phyloP scores from a whole-genome alignment of 2,797 vertebrate genomes.

The Cottoperca gobio region DNA sequence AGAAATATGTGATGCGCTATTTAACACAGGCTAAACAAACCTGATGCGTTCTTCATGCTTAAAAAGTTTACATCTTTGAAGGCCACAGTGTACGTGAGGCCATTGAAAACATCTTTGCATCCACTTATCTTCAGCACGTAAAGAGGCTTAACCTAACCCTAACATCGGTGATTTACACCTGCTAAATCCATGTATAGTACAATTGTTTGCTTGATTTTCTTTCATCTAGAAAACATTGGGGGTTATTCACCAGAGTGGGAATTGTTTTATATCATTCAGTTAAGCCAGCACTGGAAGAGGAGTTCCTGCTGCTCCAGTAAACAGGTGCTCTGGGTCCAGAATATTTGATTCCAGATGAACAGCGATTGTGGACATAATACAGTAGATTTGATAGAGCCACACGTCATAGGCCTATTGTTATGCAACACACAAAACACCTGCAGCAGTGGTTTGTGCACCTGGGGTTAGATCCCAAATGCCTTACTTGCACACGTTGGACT shows the following conservation, averaged over 20 bases:
- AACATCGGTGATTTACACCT: neutral
- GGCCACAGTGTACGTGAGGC: neutral
- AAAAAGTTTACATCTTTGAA: neutral
- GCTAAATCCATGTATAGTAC: neutral
- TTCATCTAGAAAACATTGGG: neutral
- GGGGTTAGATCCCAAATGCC: slow-evolving; percentile 19
- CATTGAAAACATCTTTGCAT: neutral
- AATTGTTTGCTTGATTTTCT: neutral
- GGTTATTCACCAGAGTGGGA: neutral
- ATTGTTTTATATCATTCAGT: neutral
- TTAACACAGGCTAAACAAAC: slow-evolving; percentile 3
- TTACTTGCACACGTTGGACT: neutral
- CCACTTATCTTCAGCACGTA: neutral
- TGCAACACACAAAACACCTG: neutral
- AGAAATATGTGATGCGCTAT: neutral
- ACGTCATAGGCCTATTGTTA: slow-evolving; percentile 7
- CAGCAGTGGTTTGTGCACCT: slow-evolving; percentile 15
- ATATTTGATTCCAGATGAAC: neutral
- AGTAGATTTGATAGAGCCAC: slow-evolving; percentile 2
- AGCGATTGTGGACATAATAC: slow-evolving; percentile 13
- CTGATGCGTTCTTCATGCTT: neutral
- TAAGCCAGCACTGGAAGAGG: slow-evolving; percentile 3
- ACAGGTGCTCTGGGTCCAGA: neutral
- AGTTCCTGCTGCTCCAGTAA: slow-evolving; percentile 12
- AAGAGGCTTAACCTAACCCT: neutral